A percentile compares a stretch with the other conserved stretches of the same genome.
phyloP scores from a whole-genome alignment of 2,888 invertebrate species.

The Apodemia duryi region DNA sequence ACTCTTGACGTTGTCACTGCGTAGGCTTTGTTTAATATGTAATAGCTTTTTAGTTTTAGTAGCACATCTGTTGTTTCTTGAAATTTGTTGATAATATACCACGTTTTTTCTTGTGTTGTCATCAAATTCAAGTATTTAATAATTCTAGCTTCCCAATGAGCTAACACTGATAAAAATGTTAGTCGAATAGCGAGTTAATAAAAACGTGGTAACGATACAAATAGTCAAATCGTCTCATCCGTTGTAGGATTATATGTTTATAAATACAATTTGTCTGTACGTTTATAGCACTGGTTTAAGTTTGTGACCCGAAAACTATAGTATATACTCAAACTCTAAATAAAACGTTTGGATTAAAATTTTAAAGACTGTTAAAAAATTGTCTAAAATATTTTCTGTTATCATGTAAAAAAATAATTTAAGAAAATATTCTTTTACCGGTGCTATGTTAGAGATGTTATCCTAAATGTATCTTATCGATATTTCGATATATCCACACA shows the following conservation, averaged over 20 bases:
- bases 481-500: slow-evolving; percentile 9
- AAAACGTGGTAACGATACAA: background rate
- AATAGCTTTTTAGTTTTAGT: slow-evolving; percentile 17
- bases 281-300: slow-evolving; percentile 3
- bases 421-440: background rate
- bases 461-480: slow-evolving; percentile 4
- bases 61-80: slow-evolving; percentile 5
- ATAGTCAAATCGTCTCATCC: background rate
- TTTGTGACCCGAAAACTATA: background rate
- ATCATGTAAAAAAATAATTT: too few relatives aligned
- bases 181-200: background rate
- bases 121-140: background rate
- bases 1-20: slow-evolving; percentile 18
- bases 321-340: too few relatives aligned
- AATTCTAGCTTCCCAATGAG: background rate
- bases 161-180: background rate
- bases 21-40: slow-evolving; percentile 11
- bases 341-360: too few relatives aligned
- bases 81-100: background rate
- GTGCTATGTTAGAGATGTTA: background rate
- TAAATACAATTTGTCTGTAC: background rate
- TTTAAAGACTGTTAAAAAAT: too few relatives aligned
- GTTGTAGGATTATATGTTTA: background rate
- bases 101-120: background rate
- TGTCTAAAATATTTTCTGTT: too few relatives aligned